These are phyloP conservation scores for Lemur catta DNA, from an alignment of 2,797 vertebrate genomes.

Conservation along the genomic window DNA sequence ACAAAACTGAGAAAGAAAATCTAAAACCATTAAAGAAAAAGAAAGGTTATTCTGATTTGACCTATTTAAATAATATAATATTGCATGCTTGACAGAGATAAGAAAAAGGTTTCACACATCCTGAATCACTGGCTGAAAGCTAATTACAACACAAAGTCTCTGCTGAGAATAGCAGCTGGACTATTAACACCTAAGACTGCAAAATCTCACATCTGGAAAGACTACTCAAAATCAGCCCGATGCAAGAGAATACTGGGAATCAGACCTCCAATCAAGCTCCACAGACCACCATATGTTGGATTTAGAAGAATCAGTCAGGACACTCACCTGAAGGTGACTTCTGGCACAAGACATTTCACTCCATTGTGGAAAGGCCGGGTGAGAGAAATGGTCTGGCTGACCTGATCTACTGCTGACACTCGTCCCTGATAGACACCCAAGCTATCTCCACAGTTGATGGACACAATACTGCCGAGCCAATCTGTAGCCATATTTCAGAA, in stretches of 20 bases:
- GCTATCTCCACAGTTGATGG: slow-evolving; percentile 95
- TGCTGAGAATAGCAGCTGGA: background rate
- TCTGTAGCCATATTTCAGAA: slow-evolving; percentile 91
- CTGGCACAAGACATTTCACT: slow-evolving; percentile 95
- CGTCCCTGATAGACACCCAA: slow-evolving; percentile 97
- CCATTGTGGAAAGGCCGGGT: slow-evolving; percentile 97
- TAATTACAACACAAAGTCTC: background rate
- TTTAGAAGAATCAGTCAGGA: background rate
- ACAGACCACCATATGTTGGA: background rate
- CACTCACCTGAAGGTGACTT: slow-evolving; percentile 98
- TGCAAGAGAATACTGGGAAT: background rate
- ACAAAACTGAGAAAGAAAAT: slow-evolving; percentile 21
- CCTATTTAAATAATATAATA: background rate
- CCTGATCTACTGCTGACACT: slow-evolving; percentile 95
- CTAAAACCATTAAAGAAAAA: background rate
- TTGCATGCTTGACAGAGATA: background rate
- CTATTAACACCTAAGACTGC: background rate
- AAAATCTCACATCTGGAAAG: background rate
- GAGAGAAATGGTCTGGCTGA: slow-evolving; percentile 96
- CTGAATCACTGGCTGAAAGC: background rate
- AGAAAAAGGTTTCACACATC: slow-evolving; percentile 24
- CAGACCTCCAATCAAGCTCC: background rate
- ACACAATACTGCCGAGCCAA: slow-evolving; percentile 97
- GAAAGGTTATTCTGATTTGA: slow-evolving; percentile 11
- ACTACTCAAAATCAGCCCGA: background rate